Evolutionary conservation across 1,140 invertebrate species (phyloP), one percentile per base, ranked within the genome.

Genomic region (Drosophila chauvacae): DNA sequence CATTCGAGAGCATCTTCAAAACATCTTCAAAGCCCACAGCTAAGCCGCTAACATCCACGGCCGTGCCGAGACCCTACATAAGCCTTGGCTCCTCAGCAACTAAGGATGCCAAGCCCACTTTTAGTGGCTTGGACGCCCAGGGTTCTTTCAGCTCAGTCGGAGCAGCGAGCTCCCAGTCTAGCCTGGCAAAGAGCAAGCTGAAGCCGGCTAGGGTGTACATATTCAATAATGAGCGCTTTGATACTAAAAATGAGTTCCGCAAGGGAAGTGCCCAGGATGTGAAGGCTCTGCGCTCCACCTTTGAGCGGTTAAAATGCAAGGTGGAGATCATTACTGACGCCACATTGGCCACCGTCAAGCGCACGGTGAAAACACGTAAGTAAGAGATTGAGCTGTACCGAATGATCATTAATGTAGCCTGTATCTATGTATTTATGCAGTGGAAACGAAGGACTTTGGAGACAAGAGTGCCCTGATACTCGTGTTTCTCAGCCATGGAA

Each of bases 181-280:
- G 16, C n/a, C 20, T 48, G 10, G 23, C 18, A 20, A 77, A 85
- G 45, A 76, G 48, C 9, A 80, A 81, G 13, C 56, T 91, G 5
- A 90, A 86, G 59, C 81, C 91, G 9, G 91, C 91, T 7, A 70
- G 77, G 9, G 91, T 90, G 0, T 63, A 90, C 13, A 86, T 92
- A 28, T 91, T 92, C 18, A 91, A 92, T 48, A 69, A 91, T 23
- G 91, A 91, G 41, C 72, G 75, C 5, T 92, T 92, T 33, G 77
- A 86, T 20, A 81, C 45, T 30, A 42, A 69, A 4, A 79, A 85
- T 47, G 83, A 90, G 18, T 70, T 47, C 39, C 90, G 91, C 2
- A 28, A 41, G 3, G 91, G 91, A 26, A 92, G 77, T 45, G 48
- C 61, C 16, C 70, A 78, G n/a, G 91, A 92, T 63, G 91, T 88